Base-by-base conservation (phyloP, 2,888 invertebrate species). In the Mimas tiliae region DNA sequence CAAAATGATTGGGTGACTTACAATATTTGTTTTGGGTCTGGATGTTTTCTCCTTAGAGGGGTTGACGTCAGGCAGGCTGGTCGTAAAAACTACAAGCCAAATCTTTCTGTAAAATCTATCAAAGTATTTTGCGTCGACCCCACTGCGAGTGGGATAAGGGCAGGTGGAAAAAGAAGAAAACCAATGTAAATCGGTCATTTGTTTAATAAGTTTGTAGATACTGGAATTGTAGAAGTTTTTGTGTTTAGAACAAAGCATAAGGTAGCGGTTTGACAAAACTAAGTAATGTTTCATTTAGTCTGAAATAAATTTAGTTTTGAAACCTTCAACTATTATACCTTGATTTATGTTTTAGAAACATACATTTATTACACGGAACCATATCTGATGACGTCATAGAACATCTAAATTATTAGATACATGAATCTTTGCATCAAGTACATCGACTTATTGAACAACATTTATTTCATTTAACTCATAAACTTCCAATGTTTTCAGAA, bases 401-500 rank as follows among this genome's bases (percentile, higher is more conserved):
- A 53, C 53, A n/a, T 33, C 8, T n/a, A 53, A 53, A 9, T 50
- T 50, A 34, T 19, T 50, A 34, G 33, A 53, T 33, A 16, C 16
- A 34, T 9, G 0, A 34, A 8, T 16, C 34, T 38, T 55, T 38
- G 55, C 34, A 8, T n/a, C 12, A n/a, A 34, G 34, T 38, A 2
- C n/a, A 63, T n/a, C 4, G 4, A 21, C 21, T 48, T 7, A 1
- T 62, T 47, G 65, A 45, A 55, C 21, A 65, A 14, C 27, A 48
- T 48, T 63, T 33, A 50, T 58, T 65, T 51, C n/a, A 16, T 66
- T 72, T 69, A 72, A 69, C 16, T 69, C 64, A 62, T 70, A 68
- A 70, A 67, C 68, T 68, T 62, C 67, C 70, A 70, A 73, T 70
- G 68, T 77, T 79, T 77, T 72, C 70, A 74, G 73, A 78, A 78